Evolutionary conservation across 2,888 invertebrate genomes (phyloP), one percentile per base, ranked within the genome.

Genomic region (Eupithecia subfuscata): DNA sequence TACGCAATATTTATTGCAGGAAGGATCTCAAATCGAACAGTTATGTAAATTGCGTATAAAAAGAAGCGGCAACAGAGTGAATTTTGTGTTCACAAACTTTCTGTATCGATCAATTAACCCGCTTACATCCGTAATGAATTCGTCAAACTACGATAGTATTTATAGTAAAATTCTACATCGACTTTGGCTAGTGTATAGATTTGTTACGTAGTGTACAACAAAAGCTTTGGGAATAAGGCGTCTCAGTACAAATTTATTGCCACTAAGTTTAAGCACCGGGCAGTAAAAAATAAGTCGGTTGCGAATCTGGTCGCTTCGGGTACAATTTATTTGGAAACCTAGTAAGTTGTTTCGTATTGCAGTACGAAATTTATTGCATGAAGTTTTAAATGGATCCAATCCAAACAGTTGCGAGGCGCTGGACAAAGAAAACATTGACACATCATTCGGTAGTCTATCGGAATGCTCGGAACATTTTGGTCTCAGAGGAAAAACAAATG

Each of bases 191-290:
- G 34, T 34, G 34, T 52, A 52, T 9, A 11, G n/a, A 11, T 30
- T 64, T 18, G 22, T 11, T 34, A 18, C 34, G 8, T n/a, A 11
- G 18, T 64, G 16, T 40, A 68, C 5, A n/a, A 12, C 14, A 22
- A 18, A 34, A 52, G 37, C 22, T 71, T 71, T 64, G 83, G 83
- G 78, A 81, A 85, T 85, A 85, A 84, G 83, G 82, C 80, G 83
- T 83, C 83, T 25, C 81, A 82, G 85, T 82, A 76, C 82, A 83
- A 78, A 89, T 89, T 88, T 89, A 88, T 88, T 85, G 83, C 83
- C 75, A 9, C 64, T 73, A 64, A 78, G 78, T 80, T 82, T 79
- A 79, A 75, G 75, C 76, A 71, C 76, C 71, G 77, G 72, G 77
- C 82, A 76, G 84, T 87, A 88, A 87, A 89, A 87, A 85, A 79